Evolutionary conservation across 2,888 invertebrate species (phyloP), one percentile per base, ranked within the genome.

Genomic region (Altica lythri): DNA sequence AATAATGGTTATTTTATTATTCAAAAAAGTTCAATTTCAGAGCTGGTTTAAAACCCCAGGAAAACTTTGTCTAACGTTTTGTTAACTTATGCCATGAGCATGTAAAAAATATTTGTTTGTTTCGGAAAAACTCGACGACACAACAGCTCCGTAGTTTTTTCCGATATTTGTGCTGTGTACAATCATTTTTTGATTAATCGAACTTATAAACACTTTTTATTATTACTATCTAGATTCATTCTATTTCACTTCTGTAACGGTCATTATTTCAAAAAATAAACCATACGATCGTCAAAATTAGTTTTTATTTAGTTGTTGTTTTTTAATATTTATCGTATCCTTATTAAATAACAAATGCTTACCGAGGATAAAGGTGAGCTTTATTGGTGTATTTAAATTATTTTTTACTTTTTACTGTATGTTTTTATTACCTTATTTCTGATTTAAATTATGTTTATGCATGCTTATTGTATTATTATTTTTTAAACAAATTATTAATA

Each of bases 261-360:
- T 59, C 59, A 69, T 68, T 71, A 70, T 66, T 68, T 69, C 69
- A 66, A 65, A 63, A 49, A 74, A 72, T 71, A 70, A 71, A 73
- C 65, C 57, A 64, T 71, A 70, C 67, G 68, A 70, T 72, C 72
- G 70, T 70, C 70, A 68, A 62, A 42, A 17, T 40, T 22, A 22
- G 18, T 12, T 12, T 42, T 42, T 38, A 29, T 29, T 29, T 29
- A 2, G 9, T 29, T 10, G n/a, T n/a, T n/a, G 14, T 18, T 29
- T 42, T n/a, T 29, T 34, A 13, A 13, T 44, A 22, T 27, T 35
- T 22, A n/a, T 29, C 25, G 5, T 25, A 25, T 4, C 5, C 8
- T 25, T 25, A n/a, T n/a, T n/a, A n/a, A n/a, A n/a, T n/a, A n/a
- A n/a, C 44, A 32, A 45, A 29, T 14, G 52, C 52, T 37, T 52